Conservation (phyloP, 2,113 vertebrate genomes). For the Carassius carassius region DNA sequence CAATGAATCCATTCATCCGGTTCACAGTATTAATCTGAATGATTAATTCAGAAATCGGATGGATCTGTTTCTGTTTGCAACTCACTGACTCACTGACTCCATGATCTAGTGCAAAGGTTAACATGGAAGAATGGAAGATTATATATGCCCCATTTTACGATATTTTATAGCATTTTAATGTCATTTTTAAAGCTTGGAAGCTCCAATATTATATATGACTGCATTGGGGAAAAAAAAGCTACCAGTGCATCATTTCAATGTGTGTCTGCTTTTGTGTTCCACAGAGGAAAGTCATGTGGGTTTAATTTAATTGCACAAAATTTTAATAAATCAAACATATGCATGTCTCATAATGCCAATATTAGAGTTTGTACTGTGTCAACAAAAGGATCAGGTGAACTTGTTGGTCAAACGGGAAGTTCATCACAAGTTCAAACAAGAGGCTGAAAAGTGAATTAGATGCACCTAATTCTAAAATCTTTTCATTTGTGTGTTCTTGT, state of each 20-base stretch:
- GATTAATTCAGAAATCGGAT: background rate
- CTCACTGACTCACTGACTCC: background rate
- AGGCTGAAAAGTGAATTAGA: background rate
- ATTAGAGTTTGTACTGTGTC: background rate
- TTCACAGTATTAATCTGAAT: background rate
- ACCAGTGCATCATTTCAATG: background rate
- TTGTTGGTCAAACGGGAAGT: background rate
- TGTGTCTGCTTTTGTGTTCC: background rate
- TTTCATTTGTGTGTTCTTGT: constrained; percentile 20
- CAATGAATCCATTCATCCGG: background rate
- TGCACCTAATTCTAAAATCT: background rate
- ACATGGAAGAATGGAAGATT: background rate
- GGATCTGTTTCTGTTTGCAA: background rate
- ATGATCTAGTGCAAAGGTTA: background rate
- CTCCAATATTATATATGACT: background rate
- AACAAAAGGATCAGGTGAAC: background rate
- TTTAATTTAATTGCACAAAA: background rate
- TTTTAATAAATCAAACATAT: background rate
- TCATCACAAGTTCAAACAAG: constrained; percentile 19
- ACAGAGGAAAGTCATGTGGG: background rate
- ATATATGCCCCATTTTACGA: background rate
- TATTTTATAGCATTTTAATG: background rate
- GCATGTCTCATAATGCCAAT: background rate
- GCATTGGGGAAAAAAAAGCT: background rate
- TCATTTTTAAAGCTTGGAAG: background rate